Percentiles rank a stretch among this genome's conserved stretches.
phyloP scores from a whole-genome alignment of 2,797 vertebrate genomes.

The Pachyuromys duprasi region DNA sequence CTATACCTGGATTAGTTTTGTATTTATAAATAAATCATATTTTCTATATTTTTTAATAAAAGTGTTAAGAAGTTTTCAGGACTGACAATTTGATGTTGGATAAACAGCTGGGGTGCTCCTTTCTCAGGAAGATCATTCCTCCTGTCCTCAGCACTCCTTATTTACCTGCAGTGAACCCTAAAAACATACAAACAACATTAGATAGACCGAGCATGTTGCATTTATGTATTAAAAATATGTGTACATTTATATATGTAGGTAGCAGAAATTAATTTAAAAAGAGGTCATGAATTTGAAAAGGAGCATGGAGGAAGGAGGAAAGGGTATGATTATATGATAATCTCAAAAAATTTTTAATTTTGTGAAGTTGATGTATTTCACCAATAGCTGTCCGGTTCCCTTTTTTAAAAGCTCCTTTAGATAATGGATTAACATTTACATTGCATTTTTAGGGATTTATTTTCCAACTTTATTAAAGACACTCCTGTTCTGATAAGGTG shows the following conservation, averaged over 20 bases:
- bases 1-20: not conserved
- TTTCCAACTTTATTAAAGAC: conserved; percentile 29
- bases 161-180: not conserved
- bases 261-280: not conserved
- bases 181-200: not conserved
- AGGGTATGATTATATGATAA: not conserved
- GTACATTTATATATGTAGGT: too few species aligned
- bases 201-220: not conserved
- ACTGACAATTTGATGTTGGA: not conserved
- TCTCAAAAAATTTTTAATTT: not conserved
- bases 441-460: conserved; percentile 57
- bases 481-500: conserved; percentile 1
- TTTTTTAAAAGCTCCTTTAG: conserved; percentile 64
- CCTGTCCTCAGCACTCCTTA: not conserved
- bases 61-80: not conserved
- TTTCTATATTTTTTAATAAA: conserved; percentile 34
- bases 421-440: conserved; percentile 43
- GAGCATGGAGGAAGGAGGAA: not conserved
- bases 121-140: not conserved
- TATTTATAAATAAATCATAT: not conserved
- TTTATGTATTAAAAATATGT: not conserved
- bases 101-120: not conserved
- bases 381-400: not conserved
- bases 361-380: not conserved
- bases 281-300: not conserved